Percentiles rank a stretch among this genome's conserved stretches.
phyloP scores from a whole-genome alignment of 2,113 vertebrate species.

The Oreochromis tanganicae region DNA sequence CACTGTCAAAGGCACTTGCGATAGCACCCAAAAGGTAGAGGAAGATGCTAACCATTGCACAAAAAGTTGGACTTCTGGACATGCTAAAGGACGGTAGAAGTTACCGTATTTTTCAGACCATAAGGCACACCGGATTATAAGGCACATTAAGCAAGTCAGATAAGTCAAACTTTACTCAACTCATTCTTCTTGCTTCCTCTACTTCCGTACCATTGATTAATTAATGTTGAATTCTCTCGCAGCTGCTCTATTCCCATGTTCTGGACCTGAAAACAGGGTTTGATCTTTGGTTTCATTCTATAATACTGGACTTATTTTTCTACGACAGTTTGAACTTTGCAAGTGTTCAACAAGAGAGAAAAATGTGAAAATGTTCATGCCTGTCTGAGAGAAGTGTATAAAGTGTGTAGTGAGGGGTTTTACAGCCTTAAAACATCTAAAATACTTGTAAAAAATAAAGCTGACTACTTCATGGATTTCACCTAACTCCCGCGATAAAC shows the following conservation, averaged over 20 bases:
- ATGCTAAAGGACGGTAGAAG: too few species aligned
- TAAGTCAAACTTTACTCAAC: too few species aligned
- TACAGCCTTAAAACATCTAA: neutral
- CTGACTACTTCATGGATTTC: neutral
- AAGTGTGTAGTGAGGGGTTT: neutral
- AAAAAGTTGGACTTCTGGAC: too few species aligned
- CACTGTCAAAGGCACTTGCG: too few species aligned
- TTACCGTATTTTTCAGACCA: too few species aligned
- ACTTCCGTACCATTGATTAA: too few species aligned
- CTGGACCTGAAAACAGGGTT: neutral
- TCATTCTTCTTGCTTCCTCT: too few species aligned
- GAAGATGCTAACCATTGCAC: too few species aligned
- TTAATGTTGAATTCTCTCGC: neutral
- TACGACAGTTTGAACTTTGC: neutral
- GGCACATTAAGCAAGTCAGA: too few species aligned
- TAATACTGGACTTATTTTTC: neutral
- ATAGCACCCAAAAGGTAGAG: too few species aligned
- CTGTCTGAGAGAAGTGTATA: neutral
- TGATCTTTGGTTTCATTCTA: neutral
- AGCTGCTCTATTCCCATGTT: neutral
- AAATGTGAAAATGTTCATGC: neutral
- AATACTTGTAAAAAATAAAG: neutral
- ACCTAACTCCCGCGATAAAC: neutral
- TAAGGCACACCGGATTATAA: too few species aligned
- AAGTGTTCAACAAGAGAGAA: neutral